Evolutionary conservation across 2,888 invertebrate species (phyloP).

Genomic region (Chirona hameri): DNA sequence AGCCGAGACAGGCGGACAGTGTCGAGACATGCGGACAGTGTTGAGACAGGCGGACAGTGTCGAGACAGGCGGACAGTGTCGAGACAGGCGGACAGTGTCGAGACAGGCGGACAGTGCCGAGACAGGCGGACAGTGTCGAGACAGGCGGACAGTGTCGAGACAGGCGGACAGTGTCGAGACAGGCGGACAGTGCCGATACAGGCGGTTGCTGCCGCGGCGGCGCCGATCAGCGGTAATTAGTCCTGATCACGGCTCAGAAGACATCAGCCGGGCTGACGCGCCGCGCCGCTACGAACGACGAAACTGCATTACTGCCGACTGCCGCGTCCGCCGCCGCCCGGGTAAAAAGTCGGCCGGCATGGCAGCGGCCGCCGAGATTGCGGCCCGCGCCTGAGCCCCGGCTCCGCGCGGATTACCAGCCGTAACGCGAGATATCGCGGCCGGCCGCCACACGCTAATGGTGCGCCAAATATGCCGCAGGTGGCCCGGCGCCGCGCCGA

Average conservation of each 20-base stretch:
- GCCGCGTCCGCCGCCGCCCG: not conserved
- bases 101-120: not conserved
- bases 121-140: not conserved
- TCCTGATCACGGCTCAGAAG: not conserved
- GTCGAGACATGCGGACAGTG: not conserved
- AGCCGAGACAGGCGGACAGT: not conserved
- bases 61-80: not conserved
- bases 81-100: not conserved
- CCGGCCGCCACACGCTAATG: not conserved
- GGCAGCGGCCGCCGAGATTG: not conserved
- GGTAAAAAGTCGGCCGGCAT: not conserved
- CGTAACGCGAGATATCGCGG: not conserved
- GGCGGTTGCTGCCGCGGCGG: not conserved
- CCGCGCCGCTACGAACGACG: not conserved
- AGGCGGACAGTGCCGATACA: not conserved
- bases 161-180: not conserved
- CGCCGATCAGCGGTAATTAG: not conserved
- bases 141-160: not conserved
- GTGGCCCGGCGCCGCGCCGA: not conserved
- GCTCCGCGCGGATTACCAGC: not conserved
- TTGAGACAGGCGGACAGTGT: not conserved
- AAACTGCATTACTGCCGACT: not conserved
- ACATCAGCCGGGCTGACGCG: not conserved
- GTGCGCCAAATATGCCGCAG: not conserved
- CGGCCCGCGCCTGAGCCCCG: not conserved